A percentile compares a stretch with the other conserved stretches of the same genome.
phyloP scores from a whole-genome alignment of 2,888 invertebrate genomes.

The Chymomyza procnemis region DNA sequence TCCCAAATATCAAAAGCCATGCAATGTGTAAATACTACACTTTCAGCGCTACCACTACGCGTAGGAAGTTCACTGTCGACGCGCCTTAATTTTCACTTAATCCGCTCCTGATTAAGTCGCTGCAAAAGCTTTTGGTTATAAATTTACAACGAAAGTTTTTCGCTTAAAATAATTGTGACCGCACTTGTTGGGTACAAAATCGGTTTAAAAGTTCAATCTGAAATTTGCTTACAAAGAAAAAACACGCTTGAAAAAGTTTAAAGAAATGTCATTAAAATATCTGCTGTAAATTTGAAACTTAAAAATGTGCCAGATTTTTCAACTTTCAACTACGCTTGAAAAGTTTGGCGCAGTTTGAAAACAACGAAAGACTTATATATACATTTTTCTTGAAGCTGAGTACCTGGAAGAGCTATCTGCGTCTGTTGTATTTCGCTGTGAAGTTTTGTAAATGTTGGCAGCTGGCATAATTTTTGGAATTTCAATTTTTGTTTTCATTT shows the following conservation, averaged over 20 bases:
- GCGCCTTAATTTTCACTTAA: too few species aligned
- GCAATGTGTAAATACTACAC: too few species aligned
- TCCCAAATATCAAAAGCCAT: too few species aligned
- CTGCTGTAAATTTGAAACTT: background rate
- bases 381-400: conserved; percentile 13
- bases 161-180: too few species aligned
- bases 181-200: background rate
- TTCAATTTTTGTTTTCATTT: conserved; percentile 8
- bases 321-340: conserved; percentile 31
- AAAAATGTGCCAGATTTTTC: background rate
- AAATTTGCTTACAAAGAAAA: background rate
- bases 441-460: conserved; percentile 39
- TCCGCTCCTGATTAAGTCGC: too few species aligned
- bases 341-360: conserved; percentile 4
- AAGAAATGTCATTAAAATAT: background rate
- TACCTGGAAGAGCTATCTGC: background rate
- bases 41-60: too few species aligned
- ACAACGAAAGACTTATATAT: too few species aligned
- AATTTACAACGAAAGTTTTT: too few species aligned
- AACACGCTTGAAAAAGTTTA: background rate
- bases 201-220: background rate
- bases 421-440: conserved; percentile 4
- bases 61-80: too few species aligned
- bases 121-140: too few species aligned
- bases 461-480: conserved; percentile 60